Evolutionary conservation across 1,140 invertebrate species (phyloP).

Genomic region (Dufourea novaeangliae): DNA sequence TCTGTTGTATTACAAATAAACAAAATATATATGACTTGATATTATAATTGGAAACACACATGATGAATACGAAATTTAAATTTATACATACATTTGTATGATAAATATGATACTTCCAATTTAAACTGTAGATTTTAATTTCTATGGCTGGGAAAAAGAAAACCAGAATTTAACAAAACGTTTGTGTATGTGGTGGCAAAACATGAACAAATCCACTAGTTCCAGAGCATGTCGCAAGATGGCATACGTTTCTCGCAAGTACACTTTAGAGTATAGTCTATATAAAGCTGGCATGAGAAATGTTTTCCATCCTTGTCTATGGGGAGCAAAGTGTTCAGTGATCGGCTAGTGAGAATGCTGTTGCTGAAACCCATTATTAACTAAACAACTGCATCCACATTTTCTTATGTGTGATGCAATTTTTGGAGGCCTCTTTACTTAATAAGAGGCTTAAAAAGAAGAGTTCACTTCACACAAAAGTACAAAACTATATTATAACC

Average conservation of each 20-base stretch:
- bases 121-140: no score
- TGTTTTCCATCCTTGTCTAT: conserved; percentile 83
- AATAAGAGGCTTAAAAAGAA: conserved; percentile 80
- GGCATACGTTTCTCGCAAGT: conserved; percentile 61
- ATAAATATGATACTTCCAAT: no score
- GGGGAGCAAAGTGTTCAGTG: conserved; percentile 87
- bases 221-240: conserved; percentile 50
- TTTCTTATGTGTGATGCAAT: conserved; percentile 83
- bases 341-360: conserved; percentile 87
- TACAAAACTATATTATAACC: background rate
- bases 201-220: background rate
- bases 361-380: conserved; percentile 84
- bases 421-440: conserved; percentile 86
- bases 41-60: no score
- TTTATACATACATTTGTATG: no score
- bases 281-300: conserved; percentile 23
- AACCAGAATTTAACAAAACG: background rate
- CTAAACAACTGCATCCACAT: conserved; percentile 81
- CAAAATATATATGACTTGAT: no score
- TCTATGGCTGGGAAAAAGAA: no score
- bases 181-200: background rate
- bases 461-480: background rate
- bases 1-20: no score
- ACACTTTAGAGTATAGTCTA: background rate
- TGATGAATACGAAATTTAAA: no score